phyloP scores from a whole-genome alignment of 2,113 vertebrate species.

The Indri indri region DNA sequence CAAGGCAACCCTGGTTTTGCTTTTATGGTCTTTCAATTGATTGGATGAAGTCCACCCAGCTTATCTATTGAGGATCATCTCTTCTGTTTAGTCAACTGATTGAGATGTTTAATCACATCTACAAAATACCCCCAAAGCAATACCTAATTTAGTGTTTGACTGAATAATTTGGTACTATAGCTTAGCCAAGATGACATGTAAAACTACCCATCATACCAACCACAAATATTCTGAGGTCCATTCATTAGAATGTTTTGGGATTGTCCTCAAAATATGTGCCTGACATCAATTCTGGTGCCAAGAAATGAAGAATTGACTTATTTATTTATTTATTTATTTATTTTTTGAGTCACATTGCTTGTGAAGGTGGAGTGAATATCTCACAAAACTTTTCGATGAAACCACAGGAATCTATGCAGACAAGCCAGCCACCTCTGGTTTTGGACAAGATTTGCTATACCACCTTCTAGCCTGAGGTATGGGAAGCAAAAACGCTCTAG shows the following conservation, averaged over 20 bases:
- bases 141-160: neutral
- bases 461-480: neutral
- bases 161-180: neutral
- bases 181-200: too few relatives aligned
- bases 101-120: neutral
- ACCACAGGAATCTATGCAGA: neutral
- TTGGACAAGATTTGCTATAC: neutral
- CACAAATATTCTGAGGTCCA: slow-evolving; percentile 60
- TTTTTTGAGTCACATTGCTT: neutral
- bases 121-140: neutral
- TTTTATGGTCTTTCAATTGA: neutral
- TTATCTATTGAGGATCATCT: neutral
- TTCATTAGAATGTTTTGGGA: neutral
- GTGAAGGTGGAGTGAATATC: neutral
- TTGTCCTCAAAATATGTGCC: neutral
- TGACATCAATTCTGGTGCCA: neutral
- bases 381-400: neutral
- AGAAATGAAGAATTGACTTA: neutral
- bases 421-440: neutral
- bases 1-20: neutral
- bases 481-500: neutral
- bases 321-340: too few relatives aligned
- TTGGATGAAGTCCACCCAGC: neutral
- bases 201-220: neutral
- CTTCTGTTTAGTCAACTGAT: neutral